A percentile compares a stretch with the other conserved stretches of the same genome.
Conservation (phyloP, 2,797 vertebrate genomes). For the Champsocephalus esox region DNA sequence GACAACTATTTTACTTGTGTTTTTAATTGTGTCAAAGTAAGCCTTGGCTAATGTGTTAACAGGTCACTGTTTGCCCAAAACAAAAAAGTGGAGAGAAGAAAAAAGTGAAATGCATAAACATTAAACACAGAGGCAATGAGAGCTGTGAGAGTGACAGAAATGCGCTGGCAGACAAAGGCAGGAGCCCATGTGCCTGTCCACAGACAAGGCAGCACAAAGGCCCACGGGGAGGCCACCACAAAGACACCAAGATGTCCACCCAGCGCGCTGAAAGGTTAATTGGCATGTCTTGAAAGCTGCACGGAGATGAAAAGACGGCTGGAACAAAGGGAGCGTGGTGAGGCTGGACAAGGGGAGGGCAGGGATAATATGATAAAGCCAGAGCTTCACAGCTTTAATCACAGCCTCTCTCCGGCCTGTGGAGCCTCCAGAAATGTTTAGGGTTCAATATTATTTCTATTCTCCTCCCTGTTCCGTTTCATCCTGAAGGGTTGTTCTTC, state of each 20-base stretch:
- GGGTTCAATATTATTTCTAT: constrained; percentile 54
- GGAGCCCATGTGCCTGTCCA: constrained; percentile 75
- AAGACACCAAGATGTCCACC: constrained; percentile 83
- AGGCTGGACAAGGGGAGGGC: constrained; percentile 75
- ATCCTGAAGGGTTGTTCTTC: constrained; percentile 16
- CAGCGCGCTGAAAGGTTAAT: constrained; percentile 86
- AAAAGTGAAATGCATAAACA: constrained; percentile 59
- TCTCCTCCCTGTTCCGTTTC: constrained; percentile 10
- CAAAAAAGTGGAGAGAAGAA: constrained; percentile 11
- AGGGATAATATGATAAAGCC: constrained; percentile 83
- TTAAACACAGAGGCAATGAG: constrained; percentile 57
- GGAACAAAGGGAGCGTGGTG: constrained; percentile 83
- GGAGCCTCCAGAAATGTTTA: constrained; percentile 50
- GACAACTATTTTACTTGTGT: constrained; percentile 31
- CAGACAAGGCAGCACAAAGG: constrained; percentile 80
- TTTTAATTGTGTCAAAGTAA: constrained; percentile 40
- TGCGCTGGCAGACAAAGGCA: constrained; percentile 74
- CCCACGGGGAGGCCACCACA: constrained; percentile 78
- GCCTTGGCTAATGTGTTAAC: constrained; percentile 48
- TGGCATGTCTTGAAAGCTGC: constrained; percentile 85
- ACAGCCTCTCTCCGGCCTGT: constrained; percentile 53
- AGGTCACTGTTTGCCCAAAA: constrained; percentile 37
- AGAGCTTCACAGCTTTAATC: constrained; percentile 73
- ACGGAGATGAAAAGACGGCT: constrained; percentile 80
- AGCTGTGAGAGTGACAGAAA: constrained; percentile 73